Evolutionary conservation across 2,113 vertebrate genomes (phyloP).

Genomic region (Raja brachyura): DNA sequence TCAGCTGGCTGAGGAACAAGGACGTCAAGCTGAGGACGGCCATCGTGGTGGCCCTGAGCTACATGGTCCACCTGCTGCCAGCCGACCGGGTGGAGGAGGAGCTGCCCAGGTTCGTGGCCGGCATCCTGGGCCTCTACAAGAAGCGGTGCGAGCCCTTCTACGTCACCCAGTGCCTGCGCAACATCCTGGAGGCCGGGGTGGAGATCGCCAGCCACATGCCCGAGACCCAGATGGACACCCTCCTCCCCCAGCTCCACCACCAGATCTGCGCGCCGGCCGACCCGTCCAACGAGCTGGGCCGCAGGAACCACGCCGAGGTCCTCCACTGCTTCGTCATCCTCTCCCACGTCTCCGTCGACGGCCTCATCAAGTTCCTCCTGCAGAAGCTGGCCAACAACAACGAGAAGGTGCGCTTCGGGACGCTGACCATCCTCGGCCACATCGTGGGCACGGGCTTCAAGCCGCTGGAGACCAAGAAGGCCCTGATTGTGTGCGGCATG

Average conservation of each 20-base stretch:
- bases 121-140: conserved; percentile 75
- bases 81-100: conserved; percentile 81
- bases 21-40: conserved; percentile 80
- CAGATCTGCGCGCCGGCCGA: conserved; percentile 77
- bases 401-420: conserved; percentile 71
- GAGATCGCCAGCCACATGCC: conserved; percentile 74
- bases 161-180: conserved; percentile 81
- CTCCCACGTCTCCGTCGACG: conserved; percentile 71
- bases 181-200: conserved; percentile 77
- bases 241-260: conserved; percentile 67
- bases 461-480: conserved; percentile 79
- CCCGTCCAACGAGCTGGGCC: conserved; percentile 60
- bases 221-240: conserved; percentile 71
- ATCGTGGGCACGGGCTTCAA: conserved; percentile 71
- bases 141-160: conserved; percentile 75
- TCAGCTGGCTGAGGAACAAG: conserved; percentile 76
- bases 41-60: conserved; percentile 75
- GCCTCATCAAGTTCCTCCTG: conserved; percentile 76
- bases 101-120: conserved; percentile 71
- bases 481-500: conserved; percentile 74
- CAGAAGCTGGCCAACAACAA: conserved; percentile 76
- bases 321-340: conserved; percentile 81
- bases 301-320: conserved; percentile 80
- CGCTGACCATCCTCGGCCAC: conserved; percentile 73
- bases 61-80: conserved; percentile 80